phyloP scores from a whole-genome alignment of 2,797 vertebrate genomes.

The Rhinella marina region DNA sequence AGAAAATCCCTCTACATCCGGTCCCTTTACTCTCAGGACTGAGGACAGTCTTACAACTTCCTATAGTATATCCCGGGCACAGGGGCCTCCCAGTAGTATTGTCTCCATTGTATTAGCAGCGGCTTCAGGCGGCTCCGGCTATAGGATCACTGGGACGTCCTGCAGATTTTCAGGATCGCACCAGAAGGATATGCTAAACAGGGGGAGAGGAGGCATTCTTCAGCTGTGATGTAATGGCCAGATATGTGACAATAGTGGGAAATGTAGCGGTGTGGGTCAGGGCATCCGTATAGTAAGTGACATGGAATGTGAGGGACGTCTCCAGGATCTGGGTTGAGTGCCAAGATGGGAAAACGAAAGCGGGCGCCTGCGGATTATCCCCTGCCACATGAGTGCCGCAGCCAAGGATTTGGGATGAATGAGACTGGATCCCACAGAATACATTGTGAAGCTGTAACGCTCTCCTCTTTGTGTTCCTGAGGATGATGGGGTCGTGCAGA shows the following conservation, averaged over 20 bases:
- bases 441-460: not conserved
- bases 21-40: too few relatives aligned
- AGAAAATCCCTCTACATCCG: too few relatives aligned
- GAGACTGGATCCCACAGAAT: not conserved
- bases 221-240: conserved; percentile 12
- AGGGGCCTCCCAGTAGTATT: not conserved
- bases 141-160: not conserved
- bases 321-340: not conserved
- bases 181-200: conserved; percentile 8
- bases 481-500: not conserved
- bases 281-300: not conserved
- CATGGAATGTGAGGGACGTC: conserved; percentile 2
- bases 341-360: not conserved
- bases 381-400: not conserved
- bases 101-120: not conserved
- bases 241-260: conserved; percentile 3
- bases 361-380: not conserved
- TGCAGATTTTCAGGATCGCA: not conserved
- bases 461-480: not conserved
- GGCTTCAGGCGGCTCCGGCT: not conserved
- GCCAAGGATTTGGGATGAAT: not conserved
- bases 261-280: not conserved
- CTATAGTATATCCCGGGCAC: too few relatives aligned
- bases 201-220: not conserved
- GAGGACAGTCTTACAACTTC: too few relatives aligned